phyloP scores from a whole-genome alignment of 2,113 vertebrate species.

The Esox niger region DNA sequence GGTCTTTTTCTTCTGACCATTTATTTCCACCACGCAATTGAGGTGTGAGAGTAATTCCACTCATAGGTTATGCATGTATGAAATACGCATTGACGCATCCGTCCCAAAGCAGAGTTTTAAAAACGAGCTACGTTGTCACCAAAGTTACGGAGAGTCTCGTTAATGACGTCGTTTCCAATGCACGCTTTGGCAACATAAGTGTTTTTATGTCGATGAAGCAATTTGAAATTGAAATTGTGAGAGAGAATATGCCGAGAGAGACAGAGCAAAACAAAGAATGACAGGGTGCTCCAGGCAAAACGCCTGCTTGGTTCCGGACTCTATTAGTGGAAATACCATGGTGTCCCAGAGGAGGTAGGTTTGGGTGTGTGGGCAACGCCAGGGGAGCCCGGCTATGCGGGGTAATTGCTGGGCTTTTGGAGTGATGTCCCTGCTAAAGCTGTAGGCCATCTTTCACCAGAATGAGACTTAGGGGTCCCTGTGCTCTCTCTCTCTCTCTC shows the following conservation, averaged over 20 bases:
- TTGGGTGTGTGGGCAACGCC: conserved; percentile 19
- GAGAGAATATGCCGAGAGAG: not conserved
- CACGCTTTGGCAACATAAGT: too few species aligned
- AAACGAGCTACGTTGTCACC: too few species aligned
- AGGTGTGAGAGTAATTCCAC: too few species aligned
- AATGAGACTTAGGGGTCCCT: conserved; percentile 35
- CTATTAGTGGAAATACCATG: conserved; percentile 59
- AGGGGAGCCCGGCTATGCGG: conserved; percentile 10
- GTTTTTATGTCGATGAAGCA: too few species aligned
- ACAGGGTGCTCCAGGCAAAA: conserved; percentile 32
- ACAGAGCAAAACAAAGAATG: not conserved
- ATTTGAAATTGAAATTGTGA: not conserved
- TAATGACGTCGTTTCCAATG: too few species aligned
- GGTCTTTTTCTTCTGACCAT: too few species aligned
- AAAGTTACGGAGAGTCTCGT: too few species aligned
- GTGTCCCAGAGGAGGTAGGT: conserved; percentile 27
- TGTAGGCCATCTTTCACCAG: conserved; percentile 33
- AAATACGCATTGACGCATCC: too few species aligned
- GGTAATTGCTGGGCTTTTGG: conserved; percentile 35
- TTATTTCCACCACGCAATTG: too few species aligned
- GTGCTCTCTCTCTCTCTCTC: not conserved
- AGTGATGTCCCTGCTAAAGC: conserved; percentile 38
- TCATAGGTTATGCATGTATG: too few species aligned
- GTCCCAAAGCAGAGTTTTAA: too few species aligned
- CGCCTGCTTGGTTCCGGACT: conserved; percentile 36